These are phyloP conservation scores for Noturus placidus DNA, from an alignment of 2,113 vertebrate species.

Conservation along the genomic window DNA sequence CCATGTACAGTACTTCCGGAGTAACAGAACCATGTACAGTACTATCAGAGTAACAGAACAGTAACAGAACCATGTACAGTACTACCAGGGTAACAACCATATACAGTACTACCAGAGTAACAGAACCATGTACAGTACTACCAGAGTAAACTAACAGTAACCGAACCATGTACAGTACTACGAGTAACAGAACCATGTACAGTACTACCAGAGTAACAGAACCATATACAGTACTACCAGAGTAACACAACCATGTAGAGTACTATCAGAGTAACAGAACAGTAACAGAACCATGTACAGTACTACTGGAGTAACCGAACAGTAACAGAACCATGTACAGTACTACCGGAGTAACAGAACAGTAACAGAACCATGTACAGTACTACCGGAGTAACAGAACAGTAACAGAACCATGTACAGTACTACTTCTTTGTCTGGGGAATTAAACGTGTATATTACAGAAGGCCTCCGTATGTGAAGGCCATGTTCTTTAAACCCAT, in stretches of 20 bases:
- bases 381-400: background rate
- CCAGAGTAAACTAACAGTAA: background rate
- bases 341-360: no score
- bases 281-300: background rate
- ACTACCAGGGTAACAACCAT: background rate
- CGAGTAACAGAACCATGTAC: no score
- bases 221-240: background rate
- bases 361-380: no score
- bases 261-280: background rate
- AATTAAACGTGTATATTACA: background rate
- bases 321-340: no score
- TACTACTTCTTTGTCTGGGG: background rate
- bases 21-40: no score
- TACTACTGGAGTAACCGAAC: background rate
- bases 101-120: background rate
- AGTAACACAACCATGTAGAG: background rate
- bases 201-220: background rate
- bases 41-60: background rate
- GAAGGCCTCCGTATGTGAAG: background rate
- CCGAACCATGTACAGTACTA: no score
- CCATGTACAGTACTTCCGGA: no score
- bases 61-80: no score
- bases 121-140: background rate
- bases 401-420: background rate
- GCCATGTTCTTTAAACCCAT: no score